Percentiles rank a stretch among this genome's conserved stretches.
Evolutionary conservation across 2,797 vertebrate genomes (phyloP).

Genomic region (Spizella passerina): DNA sequence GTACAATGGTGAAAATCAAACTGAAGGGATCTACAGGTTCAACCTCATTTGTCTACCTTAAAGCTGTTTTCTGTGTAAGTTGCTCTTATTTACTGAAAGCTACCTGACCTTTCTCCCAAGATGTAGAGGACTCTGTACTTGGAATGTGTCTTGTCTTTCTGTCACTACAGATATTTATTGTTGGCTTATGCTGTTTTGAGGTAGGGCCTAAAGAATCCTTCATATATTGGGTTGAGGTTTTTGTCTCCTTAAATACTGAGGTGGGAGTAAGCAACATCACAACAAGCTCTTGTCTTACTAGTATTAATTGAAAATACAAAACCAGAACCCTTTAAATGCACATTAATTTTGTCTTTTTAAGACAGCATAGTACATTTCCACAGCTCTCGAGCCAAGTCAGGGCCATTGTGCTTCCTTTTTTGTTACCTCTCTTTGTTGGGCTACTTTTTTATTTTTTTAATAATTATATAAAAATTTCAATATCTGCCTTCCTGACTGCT

Average conservation of each 20-base stretch:
- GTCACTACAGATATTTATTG: not conserved
- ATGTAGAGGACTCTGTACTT: not conserved
- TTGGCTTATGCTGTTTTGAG: constrained; percentile 5
- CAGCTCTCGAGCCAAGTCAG: not conserved
- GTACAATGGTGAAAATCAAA: not conserved
- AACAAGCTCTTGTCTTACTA: not conserved
- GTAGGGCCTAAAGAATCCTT: not conserved
- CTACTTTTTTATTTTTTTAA: not conserved
- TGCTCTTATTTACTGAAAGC: not conserved
- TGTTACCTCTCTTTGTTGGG: not conserved
- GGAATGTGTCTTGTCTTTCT: not conserved
- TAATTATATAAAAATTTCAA: not conserved
- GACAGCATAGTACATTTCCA: not conserved
- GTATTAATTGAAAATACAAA: not conserved
- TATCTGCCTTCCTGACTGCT: not conserved
- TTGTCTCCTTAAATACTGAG: not conserved
- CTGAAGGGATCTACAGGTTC: not conserved
- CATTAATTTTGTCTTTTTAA: not conserved
- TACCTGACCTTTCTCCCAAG: constrained; percentile 20
- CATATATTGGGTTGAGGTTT: not conserved
- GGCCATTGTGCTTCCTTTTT: not conserved
- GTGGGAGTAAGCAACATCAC: not conserved
- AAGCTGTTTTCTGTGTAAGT: constrained; percentile 5
- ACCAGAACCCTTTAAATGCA: not conserved
- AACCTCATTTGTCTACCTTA: not conserved